Base-by-base conservation (phyloP, 2,797 vertebrate species). In the Acanthis flammea region DNA sequence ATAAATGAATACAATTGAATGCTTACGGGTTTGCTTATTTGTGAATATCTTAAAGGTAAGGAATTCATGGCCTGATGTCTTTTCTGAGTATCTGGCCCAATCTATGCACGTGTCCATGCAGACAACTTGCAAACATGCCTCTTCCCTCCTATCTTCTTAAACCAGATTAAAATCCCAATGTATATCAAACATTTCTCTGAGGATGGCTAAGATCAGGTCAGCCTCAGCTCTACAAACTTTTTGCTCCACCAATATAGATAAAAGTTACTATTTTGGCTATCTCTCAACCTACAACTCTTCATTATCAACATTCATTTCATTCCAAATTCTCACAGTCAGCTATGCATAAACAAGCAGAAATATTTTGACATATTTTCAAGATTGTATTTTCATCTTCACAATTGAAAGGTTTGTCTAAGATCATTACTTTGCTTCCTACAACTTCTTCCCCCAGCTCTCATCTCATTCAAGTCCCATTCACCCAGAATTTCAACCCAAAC, bases 71-170 rank as follows among this genome's bases (percentile, higher is more conserved):
- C 30, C 71, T 80, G 27, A 39, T 66, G 12, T 3, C 30, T 76
- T 79, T 80, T 72, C 53, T 71, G 14, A 61, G 16, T 83, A 71
- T 67, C 57, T 71, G 77, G 12, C 19, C 44, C 35, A 28, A 62
- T 27, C 44, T 53, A 14, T 33, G 37, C 14, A 53, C 0, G 0
- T 2, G 10, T 75, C 4, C 2, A 24, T 30, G 22, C 5, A 10
- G 33, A 58, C 22, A 75, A 44, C 19, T 86, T 66, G 28, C 17
- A 81, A 73, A 68, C 45, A 58, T 31, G 14, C 21, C 18, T 60
- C 27, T 86, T 86, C 30, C 37, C 6, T 41, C 24, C 53, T 58
- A 2, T 25, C 41, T 57, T 55, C 15, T 42, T 57, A 17, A 88
- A 39, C 11, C 53, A 68, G 30, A 61, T 57, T 68, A 83, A 94